A percentile compares a stretch with the other conserved stretches of the same genome.
Conservation (phyloP, 2,888 invertebrate species). For the Macrosoma leucophasiata region DNA sequence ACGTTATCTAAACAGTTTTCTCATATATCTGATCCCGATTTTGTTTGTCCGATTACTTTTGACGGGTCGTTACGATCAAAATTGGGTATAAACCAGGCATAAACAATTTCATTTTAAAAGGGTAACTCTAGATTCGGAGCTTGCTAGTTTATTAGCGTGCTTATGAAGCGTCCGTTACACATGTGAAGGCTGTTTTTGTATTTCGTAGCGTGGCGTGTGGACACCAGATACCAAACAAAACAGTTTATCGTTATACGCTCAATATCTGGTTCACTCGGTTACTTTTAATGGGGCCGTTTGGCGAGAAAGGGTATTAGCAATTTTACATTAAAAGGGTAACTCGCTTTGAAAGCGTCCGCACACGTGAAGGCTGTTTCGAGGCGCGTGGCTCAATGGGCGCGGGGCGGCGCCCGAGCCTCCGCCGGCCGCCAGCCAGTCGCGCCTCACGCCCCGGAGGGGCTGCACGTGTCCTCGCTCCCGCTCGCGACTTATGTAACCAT, state of each 20-base stretch:
- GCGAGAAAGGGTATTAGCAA: slow-evolving; percentile 12
- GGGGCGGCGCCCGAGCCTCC: slow-evolving; percentile 62
- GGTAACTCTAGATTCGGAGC: slow-evolving; percentile 45
- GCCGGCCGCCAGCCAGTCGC: slow-evolving; percentile 43
- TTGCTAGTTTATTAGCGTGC: slow-evolving; percentile 56
- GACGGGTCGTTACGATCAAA: too few species aligned
- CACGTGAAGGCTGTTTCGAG: slow-evolving; percentile 64
- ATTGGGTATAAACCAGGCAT: slow-evolving; percentile 9
- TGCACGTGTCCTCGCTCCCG: slow-evolving; percentile 61
- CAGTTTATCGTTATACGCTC: too few species aligned
- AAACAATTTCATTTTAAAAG: slow-evolving; percentile 19
- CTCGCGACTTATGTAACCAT: slow-evolving; percentile 71
- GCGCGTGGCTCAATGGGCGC: slow-evolving; percentile 58
- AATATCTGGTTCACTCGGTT: too few species aligned
- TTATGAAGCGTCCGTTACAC: slow-evolving; percentile 33
- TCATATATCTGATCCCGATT: too few species aligned
- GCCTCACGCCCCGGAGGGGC: slow-evolving; percentile 65
- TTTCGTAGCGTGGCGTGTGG: too few species aligned
- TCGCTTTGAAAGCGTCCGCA: slow-evolving; percentile 29
- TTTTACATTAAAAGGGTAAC: slow-evolving; percentile 28
- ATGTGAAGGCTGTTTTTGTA: slow-evolving; percentile 65
- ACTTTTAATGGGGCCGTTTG: too few species aligned
- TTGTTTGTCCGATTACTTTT: too few species aligned
- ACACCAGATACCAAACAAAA: too few species aligned
- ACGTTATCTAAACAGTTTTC: too few species aligned